Percentiles rank a stretch among this genome's conserved stretches.
These are phyloP conservation scores for Mythimna pallens DNA, from an alignment of 2,888 invertebrate genomes.

Conservation along the genomic window DNA sequence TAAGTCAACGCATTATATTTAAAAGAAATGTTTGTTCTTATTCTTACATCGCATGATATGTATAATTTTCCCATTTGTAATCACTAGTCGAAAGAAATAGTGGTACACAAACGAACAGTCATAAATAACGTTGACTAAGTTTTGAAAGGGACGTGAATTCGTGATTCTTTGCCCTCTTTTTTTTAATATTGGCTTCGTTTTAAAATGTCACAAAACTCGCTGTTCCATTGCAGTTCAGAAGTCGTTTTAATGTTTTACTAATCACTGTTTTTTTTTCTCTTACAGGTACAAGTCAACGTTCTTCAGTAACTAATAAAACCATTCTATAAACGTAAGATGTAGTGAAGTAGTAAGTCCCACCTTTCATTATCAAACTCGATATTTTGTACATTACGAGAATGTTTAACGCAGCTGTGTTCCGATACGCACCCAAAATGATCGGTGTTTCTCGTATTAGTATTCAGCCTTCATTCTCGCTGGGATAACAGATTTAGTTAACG, in stretches of 20 bases:
- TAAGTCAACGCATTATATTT: conserved; percentile 37
- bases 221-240: neutral
- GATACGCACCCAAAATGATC: conserved; percentile 45
- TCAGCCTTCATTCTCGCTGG: conserved; percentile 53
- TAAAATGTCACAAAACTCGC: conserved; percentile 51
- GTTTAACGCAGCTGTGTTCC: conserved; percentile 28
- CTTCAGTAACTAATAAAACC: neutral
- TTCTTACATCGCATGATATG: conserved; percentile 45
- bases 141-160: conserved; percentile 36
- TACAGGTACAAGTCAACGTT: conserved; percentile 47
- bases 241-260: conserved; percentile 32
- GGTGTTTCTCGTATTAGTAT: conserved; percentile 56
- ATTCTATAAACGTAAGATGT: conserved; percentile 29
- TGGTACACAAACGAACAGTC: conserved; percentile 37
- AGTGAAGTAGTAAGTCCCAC: conserved; percentile 15
- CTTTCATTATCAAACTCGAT: conserved; percentile 16
- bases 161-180: conserved; percentile 21
- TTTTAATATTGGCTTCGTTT: conserved; percentile 48
- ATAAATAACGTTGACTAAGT: conserved; percentile 39
- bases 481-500: conserved; percentile 64
- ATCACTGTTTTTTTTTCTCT: conserved; percentile 24
- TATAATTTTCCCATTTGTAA: conserved; percentile 64
- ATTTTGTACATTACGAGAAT: conserved; percentile 28
- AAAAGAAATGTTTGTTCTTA: conserved; percentile 39
- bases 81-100: conserved; percentile 42